Base-by-base conservation (phyloP, 2,797 vertebrate species). In the Salmo trutta region DNA sequence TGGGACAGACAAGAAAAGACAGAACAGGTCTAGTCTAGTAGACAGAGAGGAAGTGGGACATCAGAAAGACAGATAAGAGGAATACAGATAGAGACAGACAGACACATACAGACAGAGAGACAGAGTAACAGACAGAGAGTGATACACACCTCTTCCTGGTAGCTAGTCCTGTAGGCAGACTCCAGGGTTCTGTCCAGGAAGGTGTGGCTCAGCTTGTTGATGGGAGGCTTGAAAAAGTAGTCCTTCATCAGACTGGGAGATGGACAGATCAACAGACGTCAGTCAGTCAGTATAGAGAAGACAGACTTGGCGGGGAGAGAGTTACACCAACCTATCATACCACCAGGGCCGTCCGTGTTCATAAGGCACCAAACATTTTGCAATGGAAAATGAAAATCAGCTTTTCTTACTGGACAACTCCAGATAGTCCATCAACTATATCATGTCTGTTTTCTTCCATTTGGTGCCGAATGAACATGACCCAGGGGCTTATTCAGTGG, bases 191-290 rank as follows among this genome's bases (percentile, higher is more conserved):
- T 93, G 81, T 98, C 96, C 93, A 98, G 91, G 92, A 99, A 99
- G 91, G 97, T 98, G 90, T 99, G 94, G 90, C 98, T 98, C 89
- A 99, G 92, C 85, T 96, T 97, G 93, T 97, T 98, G 89, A 99
- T 97, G 19, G 98, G 98, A 0, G 98, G 98, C 87, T 96, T 99
- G 92, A 97, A 98, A 94, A 99, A 99, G 91, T 99, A 98, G 89
- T 99, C 97, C 88, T 99, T 98, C 98, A 99, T 99, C 79, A 99
- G 94, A 90, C 98, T 99, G 77, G 89, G 27, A 70, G 47, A 81
- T 16, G 15, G 1, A 83, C 14, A 41, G 15, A 79, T 12, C 21
- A 74, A 53, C 29, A 82, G 56, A 59, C n/a, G 7, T 59, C n/a
- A 8, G 54, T 56, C 54, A 56, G 54, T 21, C 6, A 59, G 56